Conservation (phyloP, 2,888 invertebrate genomes). For the Enoplolaimus lenunculus region DNA sequence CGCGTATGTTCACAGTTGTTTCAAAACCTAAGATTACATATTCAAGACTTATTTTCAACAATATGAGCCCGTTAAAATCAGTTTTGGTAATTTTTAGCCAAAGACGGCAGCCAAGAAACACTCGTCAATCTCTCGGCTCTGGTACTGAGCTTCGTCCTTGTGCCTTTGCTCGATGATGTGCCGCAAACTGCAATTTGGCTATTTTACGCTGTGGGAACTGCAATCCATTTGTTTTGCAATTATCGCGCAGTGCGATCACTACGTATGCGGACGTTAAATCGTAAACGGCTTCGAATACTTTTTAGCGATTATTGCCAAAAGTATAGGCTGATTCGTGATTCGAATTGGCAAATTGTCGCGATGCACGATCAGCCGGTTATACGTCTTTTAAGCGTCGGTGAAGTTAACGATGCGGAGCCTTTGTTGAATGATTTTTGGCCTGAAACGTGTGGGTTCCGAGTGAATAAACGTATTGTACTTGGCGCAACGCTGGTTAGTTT, state of each 20-base stretch:
- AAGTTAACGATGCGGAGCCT: constrained; percentile 59
- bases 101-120: constrained; percentile 92
- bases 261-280: constrained; percentile 64
- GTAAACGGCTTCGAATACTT: constrained; percentile 57
- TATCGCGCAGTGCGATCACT: constrained; percentile 69
- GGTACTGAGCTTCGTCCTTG: constrained; percentile 58
- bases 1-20: too few species aligned
- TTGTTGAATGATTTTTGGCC: constrained; percentile 47
- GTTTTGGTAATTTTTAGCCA: constrained; percentile 54
- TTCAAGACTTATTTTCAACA: too few species aligned
- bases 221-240: constrained; percentile 64
- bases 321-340: neutral
- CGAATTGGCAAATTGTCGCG: too few species aligned
- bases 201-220: neutral
- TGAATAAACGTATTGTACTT: too few species aligned
- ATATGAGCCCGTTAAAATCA: too few species aligned
- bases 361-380: neutral
- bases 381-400: constrained; percentile 45
- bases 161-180: constrained; percentile 50
- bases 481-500: too few species aligned
- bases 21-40: too few species aligned
- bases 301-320: constrained; percentile 44
- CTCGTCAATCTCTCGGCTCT: constrained; percentile 78
- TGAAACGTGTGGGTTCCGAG: too few species aligned
- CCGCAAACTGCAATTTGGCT: constrained; percentile 25